Conservation (phyloP, 2,797 vertebrate species). For the Coranthus polyacanthus region DNA sequence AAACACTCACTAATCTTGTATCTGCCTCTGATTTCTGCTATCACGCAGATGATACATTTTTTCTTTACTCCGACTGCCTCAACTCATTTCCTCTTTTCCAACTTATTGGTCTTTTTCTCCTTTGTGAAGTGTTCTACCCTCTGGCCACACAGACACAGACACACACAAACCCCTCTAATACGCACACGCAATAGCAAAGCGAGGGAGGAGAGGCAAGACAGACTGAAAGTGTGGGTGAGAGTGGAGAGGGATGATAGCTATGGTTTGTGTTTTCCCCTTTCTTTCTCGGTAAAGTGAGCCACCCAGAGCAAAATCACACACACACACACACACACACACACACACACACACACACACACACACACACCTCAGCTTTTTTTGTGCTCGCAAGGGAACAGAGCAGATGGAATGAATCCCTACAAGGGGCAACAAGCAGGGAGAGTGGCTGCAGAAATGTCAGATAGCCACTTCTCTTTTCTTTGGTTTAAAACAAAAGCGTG, state of each 20-base stretch:
- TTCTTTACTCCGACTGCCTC: slow-evolving; percentile 37
- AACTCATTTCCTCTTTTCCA: slow-evolving; percentile 39
- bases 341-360: slow-evolving; percentile 23
- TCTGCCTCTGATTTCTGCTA: slow-evolving; percentile 34
- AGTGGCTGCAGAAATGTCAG: slow-evolving; percentile 47
- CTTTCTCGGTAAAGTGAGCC: slow-evolving; percentile 48
- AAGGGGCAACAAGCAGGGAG: slow-evolving; percentile 39
- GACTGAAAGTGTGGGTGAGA: slow-evolving; percentile 43
- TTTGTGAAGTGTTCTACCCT: slow-evolving; percentile 51
- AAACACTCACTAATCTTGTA: slow-evolving; percentile 22
- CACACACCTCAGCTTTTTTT: neutral
- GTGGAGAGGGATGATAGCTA: slow-evolving; percentile 57
- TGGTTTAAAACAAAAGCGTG: slow-evolving; percentile 1
- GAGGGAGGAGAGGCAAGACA: slow-evolving; percentile 35
- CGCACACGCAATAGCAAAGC: slow-evolving; percentile 11
- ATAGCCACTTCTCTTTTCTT: slow-evolving; percentile 25
- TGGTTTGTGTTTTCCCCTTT: slow-evolving; percentile 58
- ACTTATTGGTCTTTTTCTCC: slow-evolving; percentile 57
- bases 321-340: slow-evolving; percentile 24
- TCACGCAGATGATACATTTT: slow-evolving; percentile 45
- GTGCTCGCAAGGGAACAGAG: slow-evolving; percentile 31
- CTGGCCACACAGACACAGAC: slow-evolving; percentile 29
- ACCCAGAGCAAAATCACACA: slow-evolving; percentile 42
- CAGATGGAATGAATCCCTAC: slow-evolving; percentile 51
- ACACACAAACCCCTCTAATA: slow-evolving; percentile 3